Evolutionary conservation across 2,888 invertebrate species (phyloP).

Genomic region (Apamea epomidion): DNA sequence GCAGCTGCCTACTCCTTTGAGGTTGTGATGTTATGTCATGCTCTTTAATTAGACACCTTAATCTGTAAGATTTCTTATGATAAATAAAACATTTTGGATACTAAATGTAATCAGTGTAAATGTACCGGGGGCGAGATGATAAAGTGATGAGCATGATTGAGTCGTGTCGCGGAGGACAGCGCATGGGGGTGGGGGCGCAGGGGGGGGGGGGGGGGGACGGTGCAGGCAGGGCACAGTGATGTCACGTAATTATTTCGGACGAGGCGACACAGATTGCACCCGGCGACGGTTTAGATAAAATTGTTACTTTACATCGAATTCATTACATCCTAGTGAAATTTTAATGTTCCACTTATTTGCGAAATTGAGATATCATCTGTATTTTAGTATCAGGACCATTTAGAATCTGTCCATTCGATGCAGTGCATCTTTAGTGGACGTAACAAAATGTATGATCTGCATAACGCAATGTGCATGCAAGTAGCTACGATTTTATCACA

Average conservation of each 20-base stretch:
- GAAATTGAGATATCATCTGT: neutral
- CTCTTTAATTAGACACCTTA: neutral
- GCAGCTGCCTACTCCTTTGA: neutral
- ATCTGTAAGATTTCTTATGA: neutral
- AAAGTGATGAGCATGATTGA: slow-evolving; percentile 37
- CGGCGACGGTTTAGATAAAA: slow-evolving; percentile 7
- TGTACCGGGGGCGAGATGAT: slow-evolving; percentile 11
- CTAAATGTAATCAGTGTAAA: slow-evolving; percentile 13
- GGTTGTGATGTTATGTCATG: neutral
- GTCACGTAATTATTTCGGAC: slow-evolving; percentile 35
- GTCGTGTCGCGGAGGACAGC: slow-evolving; percentile 6
- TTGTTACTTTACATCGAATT: slow-evolving; percentile 19
- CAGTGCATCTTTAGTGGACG: neutral
- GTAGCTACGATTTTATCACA: neutral
- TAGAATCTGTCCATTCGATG: neutral
- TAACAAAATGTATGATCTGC: neutral
- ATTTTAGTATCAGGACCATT: neutral
- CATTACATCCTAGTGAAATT: neutral
- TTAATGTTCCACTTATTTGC: neutral
- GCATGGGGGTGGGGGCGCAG: neutral
- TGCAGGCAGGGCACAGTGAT: neutral
- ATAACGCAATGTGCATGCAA: neutral
- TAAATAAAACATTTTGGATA: neutral
- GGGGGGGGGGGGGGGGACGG: no score
- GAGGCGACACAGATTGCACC: slow-evolving; percentile 32